Evolutionary conservation across 2,888 invertebrate genomes (phyloP), one percentile per base, ranked within the genome.

Genomic region (Portevinia maculata): DNA sequence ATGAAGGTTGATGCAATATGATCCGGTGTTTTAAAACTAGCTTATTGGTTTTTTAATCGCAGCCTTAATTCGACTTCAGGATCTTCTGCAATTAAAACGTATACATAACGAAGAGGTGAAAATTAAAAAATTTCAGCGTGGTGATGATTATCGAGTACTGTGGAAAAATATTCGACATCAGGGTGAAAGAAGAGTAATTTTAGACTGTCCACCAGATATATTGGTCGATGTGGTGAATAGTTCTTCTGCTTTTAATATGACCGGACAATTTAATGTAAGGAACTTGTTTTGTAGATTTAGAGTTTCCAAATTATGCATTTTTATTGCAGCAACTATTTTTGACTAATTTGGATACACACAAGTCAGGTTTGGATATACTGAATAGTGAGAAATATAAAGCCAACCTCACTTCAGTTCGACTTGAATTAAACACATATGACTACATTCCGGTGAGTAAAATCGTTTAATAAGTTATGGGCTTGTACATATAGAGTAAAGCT

Each of bases 141-240:
- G 86, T 5, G 86, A 86, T 0, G 90, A 90, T 46, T 88, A 87
- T 71, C 86, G 90, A 5, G 84, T 88, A 0, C 50, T 90, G 0
- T 90, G 90, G 90, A 90, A 91, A 39, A 89, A 89, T 19, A 93
- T 95, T 84, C 93, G 96, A 62, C 94, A 94, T 67, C 91, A 94
- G 8, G 92, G 93, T 71, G 93, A 95, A 86, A 93, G 92, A 85
- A 94, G 94, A 86, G 93, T 97, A 60, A 92, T 98, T 21, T 87
- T 98, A 44, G 97, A 97, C 88, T 96, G 96, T 88, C 92, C 93
- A 19, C 91, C 94, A 0, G 92, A 93, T 24, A 93, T 93, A 73
- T 92, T 96, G 41, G 89, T 92, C 5, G 91, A 92, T 24, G 92
- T 96, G 65, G 91, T 96, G 74, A 91, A 92, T 46, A 76, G 86